Evolutionary conservation across 2,797 vertebrate genomes (phyloP).

Genomic region (Phaenicophaeus curvirostris): DNA sequence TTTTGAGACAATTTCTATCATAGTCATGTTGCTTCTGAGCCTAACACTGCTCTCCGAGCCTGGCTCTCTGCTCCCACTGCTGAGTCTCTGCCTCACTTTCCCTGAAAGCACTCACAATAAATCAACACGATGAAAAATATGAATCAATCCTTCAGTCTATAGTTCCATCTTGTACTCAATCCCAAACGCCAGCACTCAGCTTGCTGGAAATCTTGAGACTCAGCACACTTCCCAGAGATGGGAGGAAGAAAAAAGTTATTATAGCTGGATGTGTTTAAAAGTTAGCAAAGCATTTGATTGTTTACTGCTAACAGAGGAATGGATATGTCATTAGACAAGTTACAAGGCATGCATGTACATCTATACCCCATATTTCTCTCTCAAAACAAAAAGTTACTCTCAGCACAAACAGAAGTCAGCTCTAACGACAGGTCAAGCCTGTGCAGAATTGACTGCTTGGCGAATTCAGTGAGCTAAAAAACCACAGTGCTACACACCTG

Average conservation of each 20-base stretch:
- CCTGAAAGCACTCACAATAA: neutral
- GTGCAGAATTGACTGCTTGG: neutral
- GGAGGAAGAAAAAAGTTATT: neutral
- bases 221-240: neutral
- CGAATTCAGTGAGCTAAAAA: neutral
- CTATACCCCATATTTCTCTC: neutral
- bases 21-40: neutral
- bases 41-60: neutral
- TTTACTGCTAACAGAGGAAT: neutral
- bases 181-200: neutral
- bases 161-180: neutral
- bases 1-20: neutral
- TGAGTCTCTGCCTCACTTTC: neutral
- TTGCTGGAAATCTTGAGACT: neutral
- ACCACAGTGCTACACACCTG: neutral
- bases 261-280: neutral
- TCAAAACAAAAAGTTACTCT: neutral
- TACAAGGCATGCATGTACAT: neutral
- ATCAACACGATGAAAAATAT: neutral
- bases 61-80: neutral
- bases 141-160: neutral
- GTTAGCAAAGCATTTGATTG: neutral
- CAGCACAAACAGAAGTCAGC: neutral
- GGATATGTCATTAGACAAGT: neutral
- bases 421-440: neutral